Base-by-base conservation (phyloP, 2,888 invertebrate species). In the Apodemia hepburni region DNA sequence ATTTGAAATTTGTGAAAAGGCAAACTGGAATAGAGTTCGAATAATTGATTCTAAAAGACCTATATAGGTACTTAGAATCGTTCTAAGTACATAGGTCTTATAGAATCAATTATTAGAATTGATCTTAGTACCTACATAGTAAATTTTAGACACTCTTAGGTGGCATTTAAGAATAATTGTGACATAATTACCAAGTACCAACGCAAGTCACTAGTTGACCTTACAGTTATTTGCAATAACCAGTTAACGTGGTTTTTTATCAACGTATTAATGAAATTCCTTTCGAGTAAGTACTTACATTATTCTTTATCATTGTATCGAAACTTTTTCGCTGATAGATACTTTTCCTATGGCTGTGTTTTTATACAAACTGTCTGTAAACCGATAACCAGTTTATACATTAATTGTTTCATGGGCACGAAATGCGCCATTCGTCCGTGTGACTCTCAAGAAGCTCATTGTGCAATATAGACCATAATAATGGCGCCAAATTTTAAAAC, bases 401-500 rank as follows among this genome's bases (percentile, higher is more conserved):
- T 60, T 62, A 64, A 61, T 62, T 64, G 61, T 38, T 62, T 61
- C 33, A 61, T 59, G 49, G 59, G 57, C 59, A 49, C 47, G 3
- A 38, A 33, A 18, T 35, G 11, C 54, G 59, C 60, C 68, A 69
- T 66, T 69, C 68, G 38, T 9, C 61, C 60, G 38, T 11, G 59
- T 22, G 61, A 6, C 64, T 58, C 61, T 51, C 60, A 58, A 49
- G 63, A 61, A 60, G 65, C 33, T 59, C 62, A 64, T 65, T 62
- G 69, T 68, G 66, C 59, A n/a, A 49, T 59, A 22, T 45, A 62
- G n/a, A 60, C 29, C n/a, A n/a, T 8, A 27, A 70, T 64, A 63
- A 88, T 88, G 89, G 82, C 86, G 68, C 73, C 84, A 67, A 70
- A 68, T 61, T 64, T 65, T 60, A 81, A 93, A 79, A 92, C 85